Percentiles rank a stretch among this genome's conserved stretches.
Conservation (phyloP, 1,140 invertebrate species). For the Drosophila ficusphila region DNA sequence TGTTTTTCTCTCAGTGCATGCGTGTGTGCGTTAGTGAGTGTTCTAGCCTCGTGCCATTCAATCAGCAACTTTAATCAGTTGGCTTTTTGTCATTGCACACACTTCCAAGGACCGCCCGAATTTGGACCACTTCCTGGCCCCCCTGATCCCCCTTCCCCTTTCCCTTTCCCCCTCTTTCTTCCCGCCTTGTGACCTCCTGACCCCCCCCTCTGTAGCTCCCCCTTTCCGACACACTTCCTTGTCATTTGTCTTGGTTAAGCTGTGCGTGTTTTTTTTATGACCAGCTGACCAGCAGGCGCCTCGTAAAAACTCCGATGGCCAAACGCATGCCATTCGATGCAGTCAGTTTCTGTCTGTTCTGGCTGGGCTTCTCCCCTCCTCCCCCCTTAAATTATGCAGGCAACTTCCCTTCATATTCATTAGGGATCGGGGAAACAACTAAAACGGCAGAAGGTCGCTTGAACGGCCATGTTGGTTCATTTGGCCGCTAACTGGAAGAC, state of each 20-base stretch:
- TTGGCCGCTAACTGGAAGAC: conserved; percentile 19
- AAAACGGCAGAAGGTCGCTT: conserved; percentile 30
- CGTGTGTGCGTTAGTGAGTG: conserved; percentile 26
- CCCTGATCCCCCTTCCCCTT: conserved; percentile 1
- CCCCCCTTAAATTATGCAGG: conserved; percentile 65
- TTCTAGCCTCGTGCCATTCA: conserved; percentile 47
- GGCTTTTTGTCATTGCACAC: conserved; percentile 44
- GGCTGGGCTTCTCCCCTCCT: background rate
- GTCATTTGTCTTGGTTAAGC: conserved; percentile 70
- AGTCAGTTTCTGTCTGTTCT: conserved; percentile 56
- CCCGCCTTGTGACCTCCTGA: too few relatives aligned
- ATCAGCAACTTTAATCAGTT: conserved; percentile 61
- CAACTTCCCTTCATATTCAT: conserved; percentile 79
- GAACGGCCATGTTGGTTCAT: conserved; percentile 47
- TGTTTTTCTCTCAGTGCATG: conserved; percentile 12
- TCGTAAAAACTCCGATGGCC: conserved; percentile 15
- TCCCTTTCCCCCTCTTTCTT: background rate
- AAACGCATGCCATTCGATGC: conserved; percentile 77
- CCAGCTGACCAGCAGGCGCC: background rate
- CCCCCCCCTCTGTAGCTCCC: background rate
- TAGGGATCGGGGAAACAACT: conserved; percentile 43
- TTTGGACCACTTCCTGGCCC: conserved; percentile 26
- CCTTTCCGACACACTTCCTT: conserved; percentile 66
- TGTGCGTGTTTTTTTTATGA: conserved; percentile 22
- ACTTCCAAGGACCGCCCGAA: conserved; percentile 16